Conservation (phyloP, 2,888 invertebrate genomes). For the Osmoderma eremita region DNA sequence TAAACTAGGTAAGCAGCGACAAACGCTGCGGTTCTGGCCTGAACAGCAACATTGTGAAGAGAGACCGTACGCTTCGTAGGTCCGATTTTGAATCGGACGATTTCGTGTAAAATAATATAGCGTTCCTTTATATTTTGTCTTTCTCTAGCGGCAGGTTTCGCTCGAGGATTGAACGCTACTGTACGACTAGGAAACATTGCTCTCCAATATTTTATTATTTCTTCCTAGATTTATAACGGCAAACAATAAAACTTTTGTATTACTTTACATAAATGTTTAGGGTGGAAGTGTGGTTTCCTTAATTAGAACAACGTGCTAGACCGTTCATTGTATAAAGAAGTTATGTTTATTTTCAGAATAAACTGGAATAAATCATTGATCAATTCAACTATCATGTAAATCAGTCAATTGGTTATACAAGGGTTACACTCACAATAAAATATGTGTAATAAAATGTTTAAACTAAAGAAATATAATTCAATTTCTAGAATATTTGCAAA, state of each 20-base stretch:
- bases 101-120: conserved; percentile 61
- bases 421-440: too few species aligned
- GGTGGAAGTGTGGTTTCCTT: too few species aligned
- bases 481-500: too few species aligned
- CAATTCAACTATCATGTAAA: too few species aligned
- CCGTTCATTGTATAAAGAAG: too few species aligned
- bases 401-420: too few species aligned
- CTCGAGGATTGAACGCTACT: conserved; percentile 58
- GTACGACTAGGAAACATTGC: conserved; percentile 54
- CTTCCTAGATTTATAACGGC: conserved; percentile 4
- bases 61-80: conserved; percentile 52
- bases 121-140: conserved; percentile 62
- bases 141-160: conserved; percentile 59
- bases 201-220: conserved; percentile 5
- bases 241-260: neutral
- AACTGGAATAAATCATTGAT: too few species aligned
- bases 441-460: too few species aligned
- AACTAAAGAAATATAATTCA: too few species aligned
- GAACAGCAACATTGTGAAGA: conserved; percentile 45
- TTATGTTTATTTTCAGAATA: too few species aligned
- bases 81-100: conserved; percentile 52
- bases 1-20: conserved; percentile 41
- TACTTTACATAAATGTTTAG: too few species aligned
- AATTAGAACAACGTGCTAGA: too few species aligned
- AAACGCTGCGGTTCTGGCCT: conserved; percentile 49